Evolutionary conservation across 2,888 invertebrate genomes (phyloP), one percentile per base, ranked within the genome.

Genomic region (Rapana venosa): DNA sequence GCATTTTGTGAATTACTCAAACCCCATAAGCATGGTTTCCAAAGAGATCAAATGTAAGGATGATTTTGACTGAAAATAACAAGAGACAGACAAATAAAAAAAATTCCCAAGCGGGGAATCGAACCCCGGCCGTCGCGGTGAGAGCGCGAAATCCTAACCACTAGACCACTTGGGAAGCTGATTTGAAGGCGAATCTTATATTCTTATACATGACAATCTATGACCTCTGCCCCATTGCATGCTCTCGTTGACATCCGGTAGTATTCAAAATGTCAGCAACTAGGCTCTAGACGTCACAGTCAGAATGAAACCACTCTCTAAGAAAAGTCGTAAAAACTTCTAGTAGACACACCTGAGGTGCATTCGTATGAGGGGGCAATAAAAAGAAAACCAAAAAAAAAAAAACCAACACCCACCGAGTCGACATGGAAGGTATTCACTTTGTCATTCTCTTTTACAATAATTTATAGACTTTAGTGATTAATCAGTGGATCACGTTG

Each of bases 81-180:
- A 22, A 79, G n/a, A 66, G 30, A 35, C 35, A 32, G 32, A 86
- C 32, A 87, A 87, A 85, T 79, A 81, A 89, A 77, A 84, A 61
- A 35, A n/a, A 26, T 88, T 90, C 84, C 88, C 88, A 88, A 88
- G 81, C 90, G 88, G 90, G 88, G 88, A 90, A 90, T 89, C 88
- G 90, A 90, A 90, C 90, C 88, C 87, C 87, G 88, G 88, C 90
- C 88, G 86, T 74, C 90, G 88, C 86, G 90, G 90, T 90, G 90
- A 90, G 61, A 90, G 90, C 90, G 87, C 88, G 90, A 86, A 88
- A 90, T 90, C 89, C 90, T 90, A 90, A 87, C 90, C 88, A 90
- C 90, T 89, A 90, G 90, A 88, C 90, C 89, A 90, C 90, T 88
- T 90, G 88, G 87, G 83, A 87, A 88, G 11, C 30, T 30, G 47